Evolutionary conservation across 1,140 invertebrate genomes (phyloP).

Genomic region (Drosophila paulistorum): DNA sequence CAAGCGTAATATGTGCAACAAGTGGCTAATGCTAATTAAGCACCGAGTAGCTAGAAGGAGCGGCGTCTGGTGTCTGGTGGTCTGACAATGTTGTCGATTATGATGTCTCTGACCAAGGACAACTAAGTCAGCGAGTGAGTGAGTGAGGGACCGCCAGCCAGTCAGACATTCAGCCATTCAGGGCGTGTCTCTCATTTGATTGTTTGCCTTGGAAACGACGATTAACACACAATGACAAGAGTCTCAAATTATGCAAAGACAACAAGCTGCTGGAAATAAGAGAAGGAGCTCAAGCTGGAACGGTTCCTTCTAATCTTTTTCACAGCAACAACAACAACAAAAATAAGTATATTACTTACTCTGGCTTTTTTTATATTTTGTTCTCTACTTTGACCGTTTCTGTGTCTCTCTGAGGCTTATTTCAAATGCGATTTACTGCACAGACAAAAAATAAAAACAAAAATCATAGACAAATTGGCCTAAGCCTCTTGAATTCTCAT

Average conservation of each 20-base stretch:
- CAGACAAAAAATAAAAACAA: background rate
- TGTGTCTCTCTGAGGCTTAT: background rate
- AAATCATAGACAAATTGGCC: constrained; percentile 1
- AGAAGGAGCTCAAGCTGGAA: constrained; percentile 5
- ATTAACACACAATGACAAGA: constrained; percentile 9
- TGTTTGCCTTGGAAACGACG: constrained; percentile 10
- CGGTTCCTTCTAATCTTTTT: background rate
- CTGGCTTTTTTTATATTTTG: background rate
- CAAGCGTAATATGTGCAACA: background rate
- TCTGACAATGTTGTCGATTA: constrained; percentile 10
- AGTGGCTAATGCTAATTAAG: constrained; percentile 14
- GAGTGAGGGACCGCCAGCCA: background rate
- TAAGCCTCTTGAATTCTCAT: constrained; percentile 6
- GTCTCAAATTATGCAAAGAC: constrained; percentile 14
- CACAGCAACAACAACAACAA: background rate
- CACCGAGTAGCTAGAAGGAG: background rate
- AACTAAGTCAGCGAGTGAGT: background rate
- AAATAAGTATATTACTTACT: background rate
- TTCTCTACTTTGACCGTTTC: background rate
- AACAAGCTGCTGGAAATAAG: constrained; percentile 3
- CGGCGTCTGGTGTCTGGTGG: background rate
- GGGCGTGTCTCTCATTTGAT: constrained; percentile 10
- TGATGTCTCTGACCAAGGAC: constrained; percentile 1
- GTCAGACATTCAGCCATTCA: background rate
- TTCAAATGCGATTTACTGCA: constrained; percentile 8